Evolutionary conservation across 2,797 vertebrate genomes (phyloP).

Genomic region (Margarornis squamiger): DNA sequence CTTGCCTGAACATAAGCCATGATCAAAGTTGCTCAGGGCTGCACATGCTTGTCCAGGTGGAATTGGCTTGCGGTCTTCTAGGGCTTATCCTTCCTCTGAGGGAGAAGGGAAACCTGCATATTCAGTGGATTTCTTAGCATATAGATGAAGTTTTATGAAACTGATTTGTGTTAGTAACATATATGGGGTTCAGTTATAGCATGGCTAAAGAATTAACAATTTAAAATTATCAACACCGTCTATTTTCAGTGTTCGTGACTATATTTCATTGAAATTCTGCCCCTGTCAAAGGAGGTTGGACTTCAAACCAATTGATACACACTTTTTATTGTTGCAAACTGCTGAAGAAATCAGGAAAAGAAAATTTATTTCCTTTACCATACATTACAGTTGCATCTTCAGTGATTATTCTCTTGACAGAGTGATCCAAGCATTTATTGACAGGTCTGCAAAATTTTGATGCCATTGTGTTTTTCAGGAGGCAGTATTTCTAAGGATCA

Average conservation of each 20-base stretch:
- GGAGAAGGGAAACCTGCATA: fast-evolving
- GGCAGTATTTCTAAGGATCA: neutral
- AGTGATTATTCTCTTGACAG: neutral
- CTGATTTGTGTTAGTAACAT: neutral
- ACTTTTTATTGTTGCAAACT: neutral
- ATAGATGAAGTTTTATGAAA: neutral
- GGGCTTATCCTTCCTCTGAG: neutral
- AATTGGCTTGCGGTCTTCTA: neutral
- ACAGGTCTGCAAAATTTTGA: neutral
- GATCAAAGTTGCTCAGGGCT: neutral
- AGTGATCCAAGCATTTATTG: neutral
- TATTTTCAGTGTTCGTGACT: fast-evolving
- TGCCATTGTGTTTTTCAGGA: neutral
- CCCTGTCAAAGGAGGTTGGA: neutral
- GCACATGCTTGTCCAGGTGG: fast-evolving
- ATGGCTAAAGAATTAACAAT: neutral
- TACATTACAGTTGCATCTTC: neutral
- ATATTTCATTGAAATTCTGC: neutral
- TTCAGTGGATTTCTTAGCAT: neutral
- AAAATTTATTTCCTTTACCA: neutral
- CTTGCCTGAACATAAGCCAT: neutral
- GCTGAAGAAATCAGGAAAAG: neutral
- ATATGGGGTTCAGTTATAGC: neutral
- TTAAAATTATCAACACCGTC: neutral
- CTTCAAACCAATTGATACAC: neutral